Evolutionary conservation across 2,113 vertebrate species (phyloP), one percentile per base, ranked within the genome.

Genomic region (Raja brachyura): DNA sequence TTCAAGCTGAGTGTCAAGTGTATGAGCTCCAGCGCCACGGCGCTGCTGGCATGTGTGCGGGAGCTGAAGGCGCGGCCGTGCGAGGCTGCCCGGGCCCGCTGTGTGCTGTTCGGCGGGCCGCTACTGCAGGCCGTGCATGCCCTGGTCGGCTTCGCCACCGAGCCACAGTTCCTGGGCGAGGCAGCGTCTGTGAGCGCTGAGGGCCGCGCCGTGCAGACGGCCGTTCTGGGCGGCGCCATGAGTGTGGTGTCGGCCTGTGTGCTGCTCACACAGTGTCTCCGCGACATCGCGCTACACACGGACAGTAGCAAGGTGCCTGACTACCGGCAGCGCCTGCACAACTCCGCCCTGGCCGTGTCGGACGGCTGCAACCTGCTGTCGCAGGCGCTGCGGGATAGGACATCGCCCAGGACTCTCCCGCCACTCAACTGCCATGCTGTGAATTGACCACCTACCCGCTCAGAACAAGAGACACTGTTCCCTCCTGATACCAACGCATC

Each of bases 191-290:
- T 99, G 94, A 98, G 97, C 93, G 93, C 97, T 0, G 98, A 99
- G 96, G 99, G 98, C 94, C 99, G 98, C 95, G 98, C 97, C 75
- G 98, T 99, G 94, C 98, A 99, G 96, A 99, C 98, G 56, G 99
- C 98, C 76, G 97, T 99, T 94, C 96, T 99, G 88, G 99, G 99
- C 16, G 99, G 99, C 13, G 98, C 98, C 94, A 99, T 99, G 99
- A 99, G 99, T 28, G 98, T 99, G 94, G 99, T 99, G 93, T 99
- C 99, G 0, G 99, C 99, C 95, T 99, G 98, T 61, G 98, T 99
- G 94, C 98, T 99, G 94, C 97, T 99, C 95, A 99, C 98, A 94
- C 99, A 99, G 96, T 98, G 98, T 96, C 98, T 99, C 96, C 97
- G 98, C 96, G 99, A 99, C 94, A 97, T 99, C 48, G 98, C 97